Percentiles rank a stretch among this genome's conserved stretches.
Evolutionary conservation across 2,888 invertebrate species (phyloP).

Genomic region (Cantharis nigra): DNA sequence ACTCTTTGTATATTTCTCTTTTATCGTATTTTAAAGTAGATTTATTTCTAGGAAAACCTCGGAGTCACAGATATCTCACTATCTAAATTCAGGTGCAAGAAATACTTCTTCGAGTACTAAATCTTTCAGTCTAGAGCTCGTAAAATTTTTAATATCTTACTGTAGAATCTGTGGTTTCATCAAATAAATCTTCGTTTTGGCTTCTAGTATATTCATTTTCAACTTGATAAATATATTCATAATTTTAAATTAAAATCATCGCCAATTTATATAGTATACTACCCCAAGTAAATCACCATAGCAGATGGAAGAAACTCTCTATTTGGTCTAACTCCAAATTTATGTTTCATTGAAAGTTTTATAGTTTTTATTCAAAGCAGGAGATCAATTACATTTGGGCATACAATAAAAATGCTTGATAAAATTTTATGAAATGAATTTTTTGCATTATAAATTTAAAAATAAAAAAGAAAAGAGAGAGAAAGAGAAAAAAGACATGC

Average conservation of each 20-base stretch:
- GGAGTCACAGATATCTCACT: slow-evolving; percentile 21
- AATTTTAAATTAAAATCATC: neutral
- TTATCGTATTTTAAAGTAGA: slow-evolving; percentile 26
- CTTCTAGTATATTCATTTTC: neutral
- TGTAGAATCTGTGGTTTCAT: slow-evolving; percentile 4
- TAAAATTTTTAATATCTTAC: slow-evolving; percentile 19
- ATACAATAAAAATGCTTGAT: too few species aligned
- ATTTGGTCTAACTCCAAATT: neutral
- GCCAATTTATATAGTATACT: neutral
- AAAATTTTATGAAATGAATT: too few species aligned
- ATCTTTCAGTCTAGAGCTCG: slow-evolving; percentile 15
- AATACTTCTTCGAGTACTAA: slow-evolving; percentile 22
- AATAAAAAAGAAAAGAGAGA: too few species aligned
- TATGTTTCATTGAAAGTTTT: neutral
- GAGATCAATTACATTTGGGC: too few species aligned
- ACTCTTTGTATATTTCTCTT: slow-evolving; percentile 16
- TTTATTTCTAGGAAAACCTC: slow-evolving; percentile 20
- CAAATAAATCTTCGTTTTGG: slow-evolving; percentile 1
- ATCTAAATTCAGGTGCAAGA: slow-evolving; percentile 24
- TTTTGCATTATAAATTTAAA: too few species aligned
- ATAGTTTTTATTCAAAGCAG: too few species aligned
- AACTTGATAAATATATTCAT: neutral
- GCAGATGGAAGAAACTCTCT: neutral
- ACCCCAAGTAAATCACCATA: neutral
- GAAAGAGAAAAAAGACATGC: too few species aligned